phyloP scores from a whole-genome alignment of 2,888 invertebrate species.

The Bedellia somnulentella region DNA sequence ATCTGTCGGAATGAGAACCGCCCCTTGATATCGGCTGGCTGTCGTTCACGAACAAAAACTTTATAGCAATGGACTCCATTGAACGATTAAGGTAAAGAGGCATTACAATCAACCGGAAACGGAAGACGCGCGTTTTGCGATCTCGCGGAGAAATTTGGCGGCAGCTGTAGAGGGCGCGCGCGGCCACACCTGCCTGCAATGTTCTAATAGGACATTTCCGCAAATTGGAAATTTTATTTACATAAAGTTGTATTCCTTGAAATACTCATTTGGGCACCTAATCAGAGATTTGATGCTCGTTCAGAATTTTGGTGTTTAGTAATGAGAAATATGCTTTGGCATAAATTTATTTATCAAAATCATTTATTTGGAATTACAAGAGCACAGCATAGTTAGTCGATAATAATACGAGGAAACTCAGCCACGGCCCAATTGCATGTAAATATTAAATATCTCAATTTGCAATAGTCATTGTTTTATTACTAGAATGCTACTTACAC shows the following conservation, averaged over 20 bases:
- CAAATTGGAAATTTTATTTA: too few relatives aligned
- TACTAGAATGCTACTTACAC: too few relatives aligned
- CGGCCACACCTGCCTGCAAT: conserved; percentile 31
- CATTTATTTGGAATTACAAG: too few relatives aligned
- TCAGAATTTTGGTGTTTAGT: neutral
- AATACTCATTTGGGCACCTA: too few relatives aligned
- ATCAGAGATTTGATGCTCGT: too few relatives aligned
- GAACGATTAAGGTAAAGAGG: too few relatives aligned
- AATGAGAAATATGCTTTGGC: neutral
- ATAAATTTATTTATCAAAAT: neutral
- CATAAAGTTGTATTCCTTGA: conserved; percentile 22
- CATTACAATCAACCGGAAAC: conserved; percentile 57
- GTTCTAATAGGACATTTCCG: conserved; percentile 52
- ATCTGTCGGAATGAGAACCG: conserved; percentile 1
- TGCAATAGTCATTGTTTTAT: too few relatives aligned
- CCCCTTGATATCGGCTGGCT: conserved; percentile 1
- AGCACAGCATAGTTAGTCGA: too few relatives aligned
- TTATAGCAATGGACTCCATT: too few relatives aligned
- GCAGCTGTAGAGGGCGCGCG: conserved; percentile 36
- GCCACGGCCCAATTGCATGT: too few relatives aligned
- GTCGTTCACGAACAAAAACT: conserved; percentile 2
- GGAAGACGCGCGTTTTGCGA: conserved; percentile 57
- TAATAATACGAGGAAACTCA: too few relatives aligned
- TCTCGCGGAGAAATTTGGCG: conserved; percentile 51
- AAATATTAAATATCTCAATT: too few relatives aligned